A percentile compares a stretch with the other conserved stretches of the same genome.
Evolutionary conservation across 1,140 invertebrate species (phyloP).

Genomic region (Wasmannia auropunctata): DNA sequence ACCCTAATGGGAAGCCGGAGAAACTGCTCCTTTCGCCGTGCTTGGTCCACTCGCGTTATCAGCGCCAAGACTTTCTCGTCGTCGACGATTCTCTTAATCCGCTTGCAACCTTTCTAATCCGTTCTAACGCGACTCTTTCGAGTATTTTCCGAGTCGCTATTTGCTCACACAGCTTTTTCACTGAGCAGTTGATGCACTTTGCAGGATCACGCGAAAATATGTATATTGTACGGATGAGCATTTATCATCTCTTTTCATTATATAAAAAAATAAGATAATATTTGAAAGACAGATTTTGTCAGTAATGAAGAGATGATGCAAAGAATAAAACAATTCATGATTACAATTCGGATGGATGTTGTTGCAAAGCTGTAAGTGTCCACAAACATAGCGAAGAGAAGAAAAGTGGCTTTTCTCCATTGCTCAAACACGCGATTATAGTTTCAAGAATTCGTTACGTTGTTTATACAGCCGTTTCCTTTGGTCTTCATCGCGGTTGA

Average conservation of each 20-base stretch:
- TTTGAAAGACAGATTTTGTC: background rate
- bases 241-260: background rate
- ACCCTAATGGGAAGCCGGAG: conserved; percentile 23
- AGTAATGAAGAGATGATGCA: background rate
- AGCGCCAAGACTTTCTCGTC: background rate
- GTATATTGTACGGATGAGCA: background rate
- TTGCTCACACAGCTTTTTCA: background rate
- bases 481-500: background rate
- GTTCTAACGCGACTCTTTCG: background rate
- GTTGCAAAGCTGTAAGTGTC: too few species aligned
- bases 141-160: background rate
- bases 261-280: background rate
- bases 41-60: background rate
- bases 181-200: background rate
- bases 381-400: background rate
- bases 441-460: background rate
- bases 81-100: background rate
- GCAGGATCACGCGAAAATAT: background rate
- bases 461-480: background rate
- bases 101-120: background rate
- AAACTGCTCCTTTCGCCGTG: background rate
- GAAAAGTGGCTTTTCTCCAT: background rate
- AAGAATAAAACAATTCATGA: background rate
- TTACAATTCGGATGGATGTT: background rate
- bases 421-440: background rate